Conservation (phyloP, 2,113 vertebrate species). For the Thymallus thymallus region DNA sequence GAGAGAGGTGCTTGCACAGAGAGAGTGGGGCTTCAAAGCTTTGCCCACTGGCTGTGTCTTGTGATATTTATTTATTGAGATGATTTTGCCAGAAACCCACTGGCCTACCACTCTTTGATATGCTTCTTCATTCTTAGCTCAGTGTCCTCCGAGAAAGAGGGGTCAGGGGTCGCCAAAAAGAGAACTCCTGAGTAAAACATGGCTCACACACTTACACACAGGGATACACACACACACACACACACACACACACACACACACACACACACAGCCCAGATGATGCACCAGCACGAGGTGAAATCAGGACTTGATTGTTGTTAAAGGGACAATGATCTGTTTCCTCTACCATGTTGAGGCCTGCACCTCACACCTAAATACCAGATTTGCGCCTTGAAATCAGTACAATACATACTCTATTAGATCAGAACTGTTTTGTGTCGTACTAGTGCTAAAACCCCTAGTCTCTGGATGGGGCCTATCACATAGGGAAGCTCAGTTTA, state of each 20-base stretch:
- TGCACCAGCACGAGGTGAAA: constrained; percentile 26
- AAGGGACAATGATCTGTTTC: constrained; percentile 72
- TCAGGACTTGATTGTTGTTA: constrained; percentile 71
- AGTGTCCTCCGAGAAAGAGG: constrained; percentile 64
- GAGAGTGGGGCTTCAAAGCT: constrained; percentile 69
- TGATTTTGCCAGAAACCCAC: constrained; percentile 76
- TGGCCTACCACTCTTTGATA: constrained; percentile 73
- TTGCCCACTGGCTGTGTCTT: constrained; percentile 70
- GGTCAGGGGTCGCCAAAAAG: constrained; percentile 63
- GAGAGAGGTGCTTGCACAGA: constrained; percentile 63
- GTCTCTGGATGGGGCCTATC: neutral
- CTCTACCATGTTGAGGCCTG: constrained; percentile 58
- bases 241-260: constrained; percentile 57
- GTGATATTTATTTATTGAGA: constrained; percentile 79
- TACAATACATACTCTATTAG: constrained; percentile 24
- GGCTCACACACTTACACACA: constrained; percentile 61
- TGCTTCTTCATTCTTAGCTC: constrained; percentile 71
- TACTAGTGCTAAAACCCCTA: neutral
- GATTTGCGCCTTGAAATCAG: constrained; percentile 61
- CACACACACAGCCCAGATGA: constrained; percentile 57
- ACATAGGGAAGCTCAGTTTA: neutral
- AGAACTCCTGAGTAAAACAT: constrained; percentile 66
- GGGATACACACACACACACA: constrained; percentile 50
- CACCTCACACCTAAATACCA: constrained; percentile 64
- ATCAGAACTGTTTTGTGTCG: constrained; percentile 8